Percentiles rank a stretch among this genome's conserved stretches.
Evolutionary conservation across 1,140 invertebrate genomes (phyloP).

Genomic region (Euwallacea fornicatus): DNA sequence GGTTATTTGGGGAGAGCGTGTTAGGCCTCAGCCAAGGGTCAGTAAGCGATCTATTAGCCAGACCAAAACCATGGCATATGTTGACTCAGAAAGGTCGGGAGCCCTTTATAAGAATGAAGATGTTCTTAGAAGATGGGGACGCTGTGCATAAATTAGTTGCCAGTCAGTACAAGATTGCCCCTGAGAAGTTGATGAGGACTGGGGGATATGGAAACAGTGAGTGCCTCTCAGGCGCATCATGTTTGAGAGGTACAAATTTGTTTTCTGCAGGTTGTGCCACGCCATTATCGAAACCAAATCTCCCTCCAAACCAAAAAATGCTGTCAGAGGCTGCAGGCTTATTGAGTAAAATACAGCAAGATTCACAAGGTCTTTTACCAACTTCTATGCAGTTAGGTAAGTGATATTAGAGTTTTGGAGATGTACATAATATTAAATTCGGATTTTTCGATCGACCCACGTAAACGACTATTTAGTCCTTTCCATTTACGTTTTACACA

Average conservation of each 20-base stretch:
- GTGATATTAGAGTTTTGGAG: conserved; percentile 24
- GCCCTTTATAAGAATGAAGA: conserved; percentile 97
- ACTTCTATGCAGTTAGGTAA: conserved; percentile 56
- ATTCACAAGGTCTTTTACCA: conserved; percentile 59
- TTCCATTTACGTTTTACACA: no score
- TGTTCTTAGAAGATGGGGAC: conserved; percentile 96
- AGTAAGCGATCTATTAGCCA: conserved; percentile 89
- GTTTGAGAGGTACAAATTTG: not conserved
- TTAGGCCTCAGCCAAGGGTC: conserved; percentile 95
- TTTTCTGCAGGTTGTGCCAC: conserved; percentile 65
- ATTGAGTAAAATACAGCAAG: conserved; percentile 73
- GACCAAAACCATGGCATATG: conserved; percentile 98
- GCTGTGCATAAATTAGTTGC: conserved; percentile 95
- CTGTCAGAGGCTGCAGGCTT: conserved; percentile 69
- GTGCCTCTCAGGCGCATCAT: conserved; percentile 7
- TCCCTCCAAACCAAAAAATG: conserved; percentile 76
- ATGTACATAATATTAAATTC: not conserved
- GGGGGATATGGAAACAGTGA: conserved; percentile 81
- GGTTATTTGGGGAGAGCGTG: conserved; percentile 96
- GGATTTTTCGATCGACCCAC: no score
- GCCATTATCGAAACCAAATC: conserved; percentile 63
- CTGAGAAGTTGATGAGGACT: conserved; percentile 93
- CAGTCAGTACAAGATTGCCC: conserved; percentile 96
- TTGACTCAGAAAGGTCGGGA: conserved; percentile 95
- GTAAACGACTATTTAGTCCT: no score